Base-by-base conservation (phyloP, 2,797 vertebrate species). In the Thunnus albacares region DNA sequence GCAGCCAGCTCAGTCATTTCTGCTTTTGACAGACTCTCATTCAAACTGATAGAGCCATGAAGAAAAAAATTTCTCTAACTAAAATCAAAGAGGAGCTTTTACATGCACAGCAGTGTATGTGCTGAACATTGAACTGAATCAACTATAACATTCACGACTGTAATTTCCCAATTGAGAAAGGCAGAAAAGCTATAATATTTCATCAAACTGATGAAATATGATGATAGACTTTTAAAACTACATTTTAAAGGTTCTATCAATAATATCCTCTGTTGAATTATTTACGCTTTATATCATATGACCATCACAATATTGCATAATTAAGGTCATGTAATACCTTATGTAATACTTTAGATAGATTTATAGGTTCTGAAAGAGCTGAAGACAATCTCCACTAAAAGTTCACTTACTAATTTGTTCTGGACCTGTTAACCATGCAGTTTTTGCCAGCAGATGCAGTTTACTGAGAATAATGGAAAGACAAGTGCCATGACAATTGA, bases 1-100 rank as follows among this genome's bases (percentile, higher is more conserved):
- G 82, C 87, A 89, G 84, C 56, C 58, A 67, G 68, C 66, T 89
- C 86, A 72, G 80, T 91, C 89, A 88, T 80, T 86, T 75, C 75
- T 62, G 66, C 78, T 47, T 81, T 24, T 85, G 86, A 90, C 85
- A 88, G 85, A 80, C 82, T 82, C 75, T 82, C 78, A 66, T 74
- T 93, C 86, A 91, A 81, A 83, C 83, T 55, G 77, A 89, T 64
- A 68, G 28, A 73, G 82, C 60, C 12, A 6, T 11, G 57, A 62
- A 14, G 24, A 33, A 75, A 74, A 51, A 49, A 49, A n/a, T 11
- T 17, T 70, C 30, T 69, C 69, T 3, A 5, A 57, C 56, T 15
- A 18, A 66, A 75, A 63, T 77, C 61, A 63, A 67, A 77, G 49
- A 43, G 20, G 63, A 52, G 67, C 18, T 45, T 38, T 66, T 30